Percentiles rank a stretch among this genome's conserved stretches.
Conservation (phyloP, 2,113 vertebrate genomes). For the Empidonax alnorum region DNA sequence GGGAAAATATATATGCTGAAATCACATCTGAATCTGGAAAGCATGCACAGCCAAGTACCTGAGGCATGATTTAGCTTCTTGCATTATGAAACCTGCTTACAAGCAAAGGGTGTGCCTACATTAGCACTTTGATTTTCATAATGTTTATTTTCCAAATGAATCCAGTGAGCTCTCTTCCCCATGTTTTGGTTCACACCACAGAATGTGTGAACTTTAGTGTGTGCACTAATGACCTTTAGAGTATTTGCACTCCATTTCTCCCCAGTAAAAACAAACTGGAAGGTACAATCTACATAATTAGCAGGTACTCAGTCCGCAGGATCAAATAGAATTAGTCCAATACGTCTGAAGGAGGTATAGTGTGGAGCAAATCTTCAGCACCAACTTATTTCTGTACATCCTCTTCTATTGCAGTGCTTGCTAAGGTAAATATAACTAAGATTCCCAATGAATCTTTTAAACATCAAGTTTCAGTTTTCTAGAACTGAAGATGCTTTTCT, state of each 20-base stretch:
- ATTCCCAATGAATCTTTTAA: not conserved
- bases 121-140: not conserved
- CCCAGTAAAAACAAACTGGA: not conserved
- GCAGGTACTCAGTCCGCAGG: not conserved
- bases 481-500: not conserved
- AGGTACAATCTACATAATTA: fast-evolving
- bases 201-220: not conserved
- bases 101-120: not conserved
- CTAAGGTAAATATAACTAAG: not conserved
- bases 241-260: not conserved
- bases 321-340: not conserved
- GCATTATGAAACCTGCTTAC: not conserved
- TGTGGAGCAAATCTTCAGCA: not conserved
- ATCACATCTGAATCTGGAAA: not conserved
- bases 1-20: not conserved
- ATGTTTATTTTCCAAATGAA: not conserved
- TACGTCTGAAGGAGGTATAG: not conserved
- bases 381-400: not conserved
- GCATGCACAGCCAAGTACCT: fast-evolving
- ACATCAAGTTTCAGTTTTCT: not conserved
- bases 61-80: not conserved
- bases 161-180: fast-evolving
- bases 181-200: fast-evolving
- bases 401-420: not conserved
- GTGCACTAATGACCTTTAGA: not conserved